Conservation (phyloP, 2,888 invertebrate species). For the Nomada hirtipes region DNA sequence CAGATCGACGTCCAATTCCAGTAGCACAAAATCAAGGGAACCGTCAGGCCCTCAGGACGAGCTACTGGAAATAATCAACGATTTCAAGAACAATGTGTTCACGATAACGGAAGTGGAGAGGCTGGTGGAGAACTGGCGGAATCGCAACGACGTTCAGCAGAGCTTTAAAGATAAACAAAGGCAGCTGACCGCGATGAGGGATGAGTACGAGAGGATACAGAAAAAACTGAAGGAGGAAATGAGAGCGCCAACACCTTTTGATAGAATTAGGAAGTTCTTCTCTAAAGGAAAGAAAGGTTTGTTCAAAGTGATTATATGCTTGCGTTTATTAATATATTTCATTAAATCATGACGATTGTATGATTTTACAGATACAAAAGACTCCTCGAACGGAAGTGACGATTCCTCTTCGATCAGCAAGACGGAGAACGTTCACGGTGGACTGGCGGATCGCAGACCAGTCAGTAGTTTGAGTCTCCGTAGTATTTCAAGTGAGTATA, state of each 20-base stretch:
- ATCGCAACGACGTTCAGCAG: conserved; percentile 94
- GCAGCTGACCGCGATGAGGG: conserved; percentile 91
- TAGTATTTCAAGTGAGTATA: conserved; percentile 87
- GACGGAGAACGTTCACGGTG: conserved; percentile 70
- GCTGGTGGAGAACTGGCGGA: conserved; percentile 94
- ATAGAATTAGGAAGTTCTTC: conserved; percentile 91
- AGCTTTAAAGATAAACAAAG: conserved; percentile 94
- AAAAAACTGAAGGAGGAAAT: conserved; percentile 90
- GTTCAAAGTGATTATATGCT: neutral
- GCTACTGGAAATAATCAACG: conserved; percentile 93
- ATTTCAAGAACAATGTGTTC: conserved; percentile 95
- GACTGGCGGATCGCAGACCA: conserved; percentile 85
- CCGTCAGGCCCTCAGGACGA: conserved; percentile 88
- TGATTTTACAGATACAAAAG: conserved; percentile 70
- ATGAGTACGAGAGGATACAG: conserved; percentile 93
- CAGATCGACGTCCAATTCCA: conserved; percentile 68
- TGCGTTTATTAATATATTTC: neutral
- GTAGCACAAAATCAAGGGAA: conserved; percentile 76
- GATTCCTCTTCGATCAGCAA: conserved; percentile 71
- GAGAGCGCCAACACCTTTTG: conserved; percentile 92
- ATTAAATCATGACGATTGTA: neutral
- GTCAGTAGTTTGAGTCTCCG: conserved; percentile 89
- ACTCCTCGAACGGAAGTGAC: conserved; percentile 64
- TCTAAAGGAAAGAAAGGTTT: conserved; percentile 86
- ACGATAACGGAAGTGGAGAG: conserved; percentile 94